Base-by-base conservation (phyloP, 2,888 invertebrate genomes). In the Ectropis crepuscularia region DNA sequence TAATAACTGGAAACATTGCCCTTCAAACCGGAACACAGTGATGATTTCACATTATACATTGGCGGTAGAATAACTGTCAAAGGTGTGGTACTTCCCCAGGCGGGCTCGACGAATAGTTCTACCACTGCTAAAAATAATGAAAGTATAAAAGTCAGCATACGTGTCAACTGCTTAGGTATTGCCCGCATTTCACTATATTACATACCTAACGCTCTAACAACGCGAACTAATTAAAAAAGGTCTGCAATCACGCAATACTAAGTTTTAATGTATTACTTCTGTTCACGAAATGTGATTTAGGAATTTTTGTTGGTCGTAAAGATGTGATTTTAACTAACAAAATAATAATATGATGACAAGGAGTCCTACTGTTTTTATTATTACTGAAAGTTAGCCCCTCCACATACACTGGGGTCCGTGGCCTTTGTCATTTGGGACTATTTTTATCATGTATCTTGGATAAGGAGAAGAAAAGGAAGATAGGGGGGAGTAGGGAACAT, bases 231-330 rank as follows among this genome's bases (percentile, higher is more conserved):
- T 63, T 63, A 63, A 63, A 63, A 61, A 53, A 53, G 28, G 9
- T 43, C 53, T 41, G 8, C 9, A 49, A 63, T 39, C 63, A 63
- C 58, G 63, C 63, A 49, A 63, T 48, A 49, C 42, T 53, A 49
- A 28, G 53, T 49, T 63, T 53, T 39, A 54, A 58, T 63, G 63
- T 63, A 63, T 63, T 58, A 63, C 49, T 50, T 38, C 12, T 36
- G 48, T 58, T 58, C 63, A 63, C 63, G 63, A 49, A 58, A 63
- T 46, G 58, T 57, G 45, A 58, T 53, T 53, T 63, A 54, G 47
- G 12, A 47, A 37, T 8, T 49, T 42, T 10, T 51, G 11, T 53
- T 11, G 2, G 16, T 28, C 16, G 2, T 45, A 41, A 12, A 12
- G 28, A 42, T 41, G 28, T 42, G 39, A 11, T 50, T 39, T 39